Percentiles rank a stretch among this genome's conserved stretches.
phyloP scores from a whole-genome alignment of 2,113 vertebrate genomes.

The Prolemur simus region DNA sequence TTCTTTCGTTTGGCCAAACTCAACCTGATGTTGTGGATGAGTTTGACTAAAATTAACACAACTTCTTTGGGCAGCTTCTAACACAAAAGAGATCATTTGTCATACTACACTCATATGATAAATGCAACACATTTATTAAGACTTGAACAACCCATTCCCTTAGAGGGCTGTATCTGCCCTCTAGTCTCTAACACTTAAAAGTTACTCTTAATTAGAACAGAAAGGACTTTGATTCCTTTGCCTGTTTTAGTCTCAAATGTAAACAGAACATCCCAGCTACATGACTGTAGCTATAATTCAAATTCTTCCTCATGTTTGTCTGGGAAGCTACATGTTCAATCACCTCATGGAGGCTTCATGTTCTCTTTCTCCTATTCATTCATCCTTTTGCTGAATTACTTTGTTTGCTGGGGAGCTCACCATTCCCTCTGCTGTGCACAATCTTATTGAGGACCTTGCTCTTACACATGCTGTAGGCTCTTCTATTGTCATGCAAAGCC shows the following conservation, averaged over 20 bases:
- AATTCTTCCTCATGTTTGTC: not conserved
- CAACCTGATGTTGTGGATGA: not conserved
- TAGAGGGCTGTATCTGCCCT: not conserved
- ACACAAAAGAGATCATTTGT: not conserved
- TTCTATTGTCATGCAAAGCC: not conserved
- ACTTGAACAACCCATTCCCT: not conserved
- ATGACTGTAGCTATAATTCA: not conserved
- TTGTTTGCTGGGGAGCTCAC: not conserved
- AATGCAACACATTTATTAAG: not conserved
- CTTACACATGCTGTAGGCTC: not conserved
- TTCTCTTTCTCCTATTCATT: not conserved
- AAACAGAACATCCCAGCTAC: not conserved
- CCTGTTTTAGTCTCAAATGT: not conserved
- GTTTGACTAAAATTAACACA: not conserved
- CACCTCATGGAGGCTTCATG: rapidly evolving
- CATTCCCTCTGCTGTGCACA: not conserved
- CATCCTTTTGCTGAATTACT: not conserved
- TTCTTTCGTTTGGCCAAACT: not conserved
- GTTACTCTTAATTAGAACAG: constrained; percentile 18
- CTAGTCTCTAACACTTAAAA: not conserved
- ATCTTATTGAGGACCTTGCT: not conserved
- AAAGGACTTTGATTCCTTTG: not conserved
- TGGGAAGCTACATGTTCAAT: not conserved
- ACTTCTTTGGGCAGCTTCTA: not conserved
- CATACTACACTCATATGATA: not conserved